Evolutionary conservation across 2,888 invertebrate genomes (phyloP), one percentile per base, ranked within the genome.

Genomic region (Eupithecia pulchellata): DNA sequence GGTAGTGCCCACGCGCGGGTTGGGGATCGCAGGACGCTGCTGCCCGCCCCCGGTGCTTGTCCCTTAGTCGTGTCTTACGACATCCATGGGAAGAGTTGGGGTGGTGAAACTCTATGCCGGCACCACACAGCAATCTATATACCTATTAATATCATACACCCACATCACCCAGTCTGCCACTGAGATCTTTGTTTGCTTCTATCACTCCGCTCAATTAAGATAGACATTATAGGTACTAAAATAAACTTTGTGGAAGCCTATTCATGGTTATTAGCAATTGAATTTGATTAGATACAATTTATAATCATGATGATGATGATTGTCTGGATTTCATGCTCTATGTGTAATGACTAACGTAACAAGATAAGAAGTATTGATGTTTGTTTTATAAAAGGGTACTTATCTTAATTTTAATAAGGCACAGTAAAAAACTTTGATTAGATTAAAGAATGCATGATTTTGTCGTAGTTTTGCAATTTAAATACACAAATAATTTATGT

Each of bases 231-330:
- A 39, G 39, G 20, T 47, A 20, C 9, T 57, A 29, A 29, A 57
- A 27, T 32, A 60, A 60, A 32, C 29, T 11, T 1, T 60, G 9
- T 60, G 32, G 32, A 60, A 60, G n/a, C 1, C n/a, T 32, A 58
- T 17, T 60, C 30, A 30, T 60, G n/a, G 8, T 60, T n/a, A 60
- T 60, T n/a, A 60, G 30, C 58, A 60, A 60, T 60, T 60, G 32
- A 60, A 60, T 20, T 32, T 60, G 58, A 60, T 20, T 30, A 60
- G 14, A n/a, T 17, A 11, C 30, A 60, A 60, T 60, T 60, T 30
- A 60, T 60, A 58, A 4, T n/a, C n/a, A n/a, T n/a, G n/a, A n/a
- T n/a, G n/a, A n/a, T n/a, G 58, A n/a, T 58, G n/a, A n/a, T n/a
- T 58, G 30, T 32, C 14, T 57, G 17, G 17, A 29, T 57, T 57